Base-by-base conservation (phyloP, 2,888 invertebrate genomes). In the Acronicta psi region DNA sequence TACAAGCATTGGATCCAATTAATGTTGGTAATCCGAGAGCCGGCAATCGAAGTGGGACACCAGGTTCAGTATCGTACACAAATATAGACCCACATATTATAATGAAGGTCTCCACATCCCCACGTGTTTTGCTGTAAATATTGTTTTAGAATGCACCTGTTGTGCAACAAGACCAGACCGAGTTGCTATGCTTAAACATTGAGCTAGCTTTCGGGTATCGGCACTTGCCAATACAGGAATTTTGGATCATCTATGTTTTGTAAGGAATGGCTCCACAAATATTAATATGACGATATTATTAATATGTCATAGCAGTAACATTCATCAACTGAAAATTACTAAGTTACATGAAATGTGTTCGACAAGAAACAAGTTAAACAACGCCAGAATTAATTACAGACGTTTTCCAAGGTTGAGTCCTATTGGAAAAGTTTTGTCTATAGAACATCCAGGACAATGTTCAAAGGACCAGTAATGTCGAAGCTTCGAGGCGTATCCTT, bases 1-100 rank as follows among this genome's bases (percentile, higher is more conserved):
- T 71, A 67, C 64, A 57, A 51, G 59, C 59, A 61, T 69, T 64
- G 67, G 59, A 59, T 68, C 60, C 73, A 77, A 69, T 73, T 75
- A 80, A 65, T 66, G 60, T 51, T 50, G 40, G 68, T 66, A 77
- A 69, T 62, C 49, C 52, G 74, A 73, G 70, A 59, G 47, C 46
- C 46, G 38, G 55, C 34, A 31, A 31, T 64, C 50, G 44, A 75
- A 75, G 44, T 66, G 42, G 72, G 49, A 44, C 60, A 71, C 46
- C 51, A 34, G 72, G 60, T 62, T 64, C 54, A 63, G 63, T 64
- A 61, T 67, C 54, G 42, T n/a, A 29, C 11, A 11, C 38, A 37
- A 34, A 37, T 64, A n/a, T n/a, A n/a, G n/a, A n/a, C n/a, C n/a
- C n/a, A n/a, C n/a, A n/a, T n/a, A n/a, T n/a, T n/a, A n/a, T n/a